Evolutionary conservation across 2,797 vertebrate species (phyloP), one percentile per base, ranked within the genome.

Genomic region (Steatocranus sp.): DNA sequence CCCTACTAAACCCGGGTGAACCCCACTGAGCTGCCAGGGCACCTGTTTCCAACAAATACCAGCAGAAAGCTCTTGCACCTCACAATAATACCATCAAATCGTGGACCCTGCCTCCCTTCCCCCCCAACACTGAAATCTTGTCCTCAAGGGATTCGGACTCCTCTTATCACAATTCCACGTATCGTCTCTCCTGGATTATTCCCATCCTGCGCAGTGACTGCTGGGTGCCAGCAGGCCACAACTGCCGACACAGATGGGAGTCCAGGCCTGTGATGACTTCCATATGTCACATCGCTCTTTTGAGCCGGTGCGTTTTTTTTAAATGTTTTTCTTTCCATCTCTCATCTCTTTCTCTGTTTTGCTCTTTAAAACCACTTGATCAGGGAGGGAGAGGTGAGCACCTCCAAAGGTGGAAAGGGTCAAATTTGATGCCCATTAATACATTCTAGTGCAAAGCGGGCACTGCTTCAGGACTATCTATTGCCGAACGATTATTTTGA

Each of bases 21-120:
- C 85, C 88, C 91, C 76, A n/a, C 85, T 80, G 81, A 94, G 90
- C 89, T 82, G 49, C 48, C 15, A 8, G 79, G 79, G 92, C 95
- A 96, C 95, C 95, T 96, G 96, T 95, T 96, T 95, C 95, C 91
- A 91, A 86, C 90, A 91, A 93, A 94, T 86, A 74, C 61, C 84
- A 89, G 51, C n/a, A 89, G 54, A 20, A 23, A 92, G 70, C 88
- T 92, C 93, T 83, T 94, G 91, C 61, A 80, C 90, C 88, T 88
- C 88, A 80, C 81, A 74, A 80, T 77, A 91, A 81, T 86, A 73
- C 79, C 76, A 51, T 78, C 83, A 83, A 80, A 78, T 82, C 27
- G 6, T 43, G 75, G 27, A 43, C 80, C 38, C 51, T 58, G 50
- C 80, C 36, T 50, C 75, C 76, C 81, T 66, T 81, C 84, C 87